phyloP scores from a whole-genome alignment of 2,888 invertebrate species.

The Heliconius cydno region DNA sequence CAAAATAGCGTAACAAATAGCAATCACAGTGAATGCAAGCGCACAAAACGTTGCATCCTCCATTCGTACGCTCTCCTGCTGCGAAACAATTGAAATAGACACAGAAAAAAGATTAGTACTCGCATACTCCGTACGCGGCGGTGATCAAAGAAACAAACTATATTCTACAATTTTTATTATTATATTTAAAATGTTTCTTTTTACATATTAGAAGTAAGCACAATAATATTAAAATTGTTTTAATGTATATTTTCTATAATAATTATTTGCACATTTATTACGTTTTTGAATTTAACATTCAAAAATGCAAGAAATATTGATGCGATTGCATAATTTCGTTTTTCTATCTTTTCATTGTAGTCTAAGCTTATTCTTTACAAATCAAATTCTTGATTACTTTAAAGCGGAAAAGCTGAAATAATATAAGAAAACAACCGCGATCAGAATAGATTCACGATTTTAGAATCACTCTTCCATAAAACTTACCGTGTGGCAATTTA shows the following conservation, averaged over 20 bases:
- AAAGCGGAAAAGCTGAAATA: too few relatives aligned
- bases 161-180: background rate
- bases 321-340: background rate
- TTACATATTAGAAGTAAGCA: background rate
- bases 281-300: too few relatives aligned
- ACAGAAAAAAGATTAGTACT: constrained; percentile 33
- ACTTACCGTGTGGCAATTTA: background rate
- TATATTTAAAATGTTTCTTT: background rate
- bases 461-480: constrained; percentile 9
- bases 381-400: too few relatives aligned
- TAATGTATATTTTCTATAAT: background rate
- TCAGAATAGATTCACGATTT: constrained; percentile 4
- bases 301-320: background rate
- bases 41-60: constrained; percentile 39
- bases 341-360: too few relatives aligned
- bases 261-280: background rate
- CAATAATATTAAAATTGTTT: background rate
- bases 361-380: too few relatives aligned
- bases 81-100: constrained; percentile 42
- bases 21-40: constrained; percentile 43
- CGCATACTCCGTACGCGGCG: constrained; percentile 10
- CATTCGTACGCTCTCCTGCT: constrained; percentile 42
- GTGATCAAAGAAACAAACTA: constrained; percentile 21
- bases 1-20: constrained; percentile 41
- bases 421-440: background rate